These are phyloP conservation scores for Gadopsis marmoratus DNA, from an alignment of 2,797 vertebrate genomes.

Conservation along the genomic window DNA sequence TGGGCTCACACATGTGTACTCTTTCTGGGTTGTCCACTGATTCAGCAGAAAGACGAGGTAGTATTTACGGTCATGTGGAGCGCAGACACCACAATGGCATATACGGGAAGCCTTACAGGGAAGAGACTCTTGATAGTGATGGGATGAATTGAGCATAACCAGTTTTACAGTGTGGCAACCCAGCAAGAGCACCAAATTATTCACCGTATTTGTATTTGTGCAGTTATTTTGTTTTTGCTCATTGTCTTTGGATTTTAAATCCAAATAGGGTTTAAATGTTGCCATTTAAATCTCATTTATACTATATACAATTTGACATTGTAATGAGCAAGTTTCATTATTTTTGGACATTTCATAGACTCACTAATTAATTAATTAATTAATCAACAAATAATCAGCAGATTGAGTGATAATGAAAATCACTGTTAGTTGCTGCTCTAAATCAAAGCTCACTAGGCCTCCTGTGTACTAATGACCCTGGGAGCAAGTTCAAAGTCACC, in stretches of 20 bases:
- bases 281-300: too few relatives aligned
- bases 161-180: not conserved
- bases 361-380: not conserved
- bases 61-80: slow-evolving; percentile 55
- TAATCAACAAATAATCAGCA: not conserved
- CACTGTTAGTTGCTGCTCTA: too few relatives aligned
- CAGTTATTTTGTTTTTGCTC: not conserved
- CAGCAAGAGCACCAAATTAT: not conserved
- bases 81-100: slow-evolving; percentile 55
- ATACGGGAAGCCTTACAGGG: slow-evolving; percentile 33
- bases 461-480: not conserved
- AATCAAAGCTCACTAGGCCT: not conserved
- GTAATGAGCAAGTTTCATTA: not conserved
- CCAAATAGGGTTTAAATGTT: not conserved
- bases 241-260: slow-evolving; percentile 4
- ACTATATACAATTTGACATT: not conserved
- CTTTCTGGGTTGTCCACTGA: slow-evolving; percentile 56
- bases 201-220: not conserved
- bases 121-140: slow-evolving; percentile 12
- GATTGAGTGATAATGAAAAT: too few relatives aligned
- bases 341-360: not conserved
- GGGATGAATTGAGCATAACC: slow-evolving; percentile 7
- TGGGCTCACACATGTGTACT: slow-evolving; percentile 11
- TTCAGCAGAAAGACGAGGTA: slow-evolving; percentile 62
- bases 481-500: not conserved